A percentile compares a stretch with the other conserved stretches of the same genome.
These are phyloP conservation scores for Leptothorax acervorum DNA, from an alignment of 2,888 invertebrate species.

Conservation along the genomic window DNA sequence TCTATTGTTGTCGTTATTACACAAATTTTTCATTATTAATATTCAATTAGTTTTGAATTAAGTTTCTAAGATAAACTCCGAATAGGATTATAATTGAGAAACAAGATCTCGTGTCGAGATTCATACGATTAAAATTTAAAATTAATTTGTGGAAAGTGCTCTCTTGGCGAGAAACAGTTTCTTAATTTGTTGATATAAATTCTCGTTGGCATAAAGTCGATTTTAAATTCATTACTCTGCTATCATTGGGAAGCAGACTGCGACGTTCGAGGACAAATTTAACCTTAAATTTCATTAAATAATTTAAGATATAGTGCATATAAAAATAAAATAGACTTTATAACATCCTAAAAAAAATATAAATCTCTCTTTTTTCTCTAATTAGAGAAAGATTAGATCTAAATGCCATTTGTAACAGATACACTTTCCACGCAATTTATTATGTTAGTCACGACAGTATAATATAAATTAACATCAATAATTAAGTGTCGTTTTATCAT, in stretches of 20 bases:
- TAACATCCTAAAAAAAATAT: too few species aligned
- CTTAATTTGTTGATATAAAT: not conserved
- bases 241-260: not conserved
- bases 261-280: not conserved
- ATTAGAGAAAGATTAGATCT: not conserved
- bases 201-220: not conserved
- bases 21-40: not conserved
- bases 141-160: constrained; percentile 12
- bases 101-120: not conserved
- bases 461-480: not conserved
- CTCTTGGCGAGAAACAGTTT: not conserved
- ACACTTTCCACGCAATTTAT: not conserved
- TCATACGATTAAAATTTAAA: not conserved
- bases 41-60: not conserved
- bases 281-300: not conserved
- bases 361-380: not conserved
- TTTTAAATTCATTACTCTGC: not conserved
- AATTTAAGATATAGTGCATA: not conserved
- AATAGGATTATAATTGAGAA: not conserved
- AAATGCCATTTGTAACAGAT: not conserved
- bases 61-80: not conserved
- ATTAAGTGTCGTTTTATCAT: constrained; percentile 12
- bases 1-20: not conserved
- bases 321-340: not conserved
- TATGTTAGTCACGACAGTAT: not conserved